Base-by-base conservation (phyloP, 2,113 vertebrate species). In the Gallinago undulata region DNA sequence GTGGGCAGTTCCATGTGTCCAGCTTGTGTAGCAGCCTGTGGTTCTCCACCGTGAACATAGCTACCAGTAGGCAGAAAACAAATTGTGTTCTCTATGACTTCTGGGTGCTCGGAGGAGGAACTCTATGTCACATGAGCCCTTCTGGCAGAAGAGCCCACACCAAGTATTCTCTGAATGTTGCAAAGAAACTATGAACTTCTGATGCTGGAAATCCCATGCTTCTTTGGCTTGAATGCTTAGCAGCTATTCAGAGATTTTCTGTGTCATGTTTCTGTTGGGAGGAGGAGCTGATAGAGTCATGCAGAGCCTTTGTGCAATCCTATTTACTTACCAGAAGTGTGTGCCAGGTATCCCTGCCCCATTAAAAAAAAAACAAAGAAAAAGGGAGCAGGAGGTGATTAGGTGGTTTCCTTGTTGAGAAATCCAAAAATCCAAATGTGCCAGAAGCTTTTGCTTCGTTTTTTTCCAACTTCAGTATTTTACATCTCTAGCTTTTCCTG, bases 231-330 rank as follows among this genome's bases (percentile, higher is more conserved):
- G 28, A 63, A 84, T 30, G 27, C 18, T 87, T 56, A 97, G 76
- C n/a, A 89, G 69, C 60, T 87, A 89, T 92, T 91, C 84, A 86
- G 57, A 12, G 37, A 30, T 84, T 93, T 89, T 73, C 43, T 94
- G 84, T 87, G 67, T 59, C 30, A 23, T 91, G 51, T 94, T 92
- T 95, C 79, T 84, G 28, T 47, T 88, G n/a, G 63, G 86, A 94
- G 80, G 47, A 66, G 56, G 33, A 94, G 80, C 60, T 87, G 80
- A 78, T 78, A 91, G 72, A 94, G 27, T 86, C 86, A 94, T 70
- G 69, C 66, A 82, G 86, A 91, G 80, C 19, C 80, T 96, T 96
- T 96, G 68, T 93, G 56, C 51, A 78, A 41, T 70, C 51, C 43
- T 75, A 86, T 82, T 89, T 75, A 91, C 90, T 94, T 82, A 74